Evolutionary conservation across 2,113 vertebrate species (phyloP).

Genomic region (Lepus europaeus): DNA sequence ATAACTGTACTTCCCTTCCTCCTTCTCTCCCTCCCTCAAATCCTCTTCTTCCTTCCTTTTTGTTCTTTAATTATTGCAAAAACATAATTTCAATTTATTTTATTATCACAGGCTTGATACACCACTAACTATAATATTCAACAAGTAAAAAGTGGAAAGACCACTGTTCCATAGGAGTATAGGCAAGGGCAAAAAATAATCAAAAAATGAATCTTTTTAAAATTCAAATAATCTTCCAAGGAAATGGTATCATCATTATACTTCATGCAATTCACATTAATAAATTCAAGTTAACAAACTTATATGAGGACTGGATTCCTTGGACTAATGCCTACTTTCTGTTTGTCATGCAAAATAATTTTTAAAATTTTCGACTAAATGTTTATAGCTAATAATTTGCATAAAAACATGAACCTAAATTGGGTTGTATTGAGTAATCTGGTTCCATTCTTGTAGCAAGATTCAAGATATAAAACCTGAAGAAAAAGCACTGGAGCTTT

Average conservation of each 20-base stretch:
- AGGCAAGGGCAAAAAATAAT: no score
- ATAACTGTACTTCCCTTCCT: no score
- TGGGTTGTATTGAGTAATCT: constrained; percentile 59
- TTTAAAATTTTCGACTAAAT: constrained; percentile 43
- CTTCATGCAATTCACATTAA: constrained; percentile 11
- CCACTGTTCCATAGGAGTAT: no score
- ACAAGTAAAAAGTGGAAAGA: no score
- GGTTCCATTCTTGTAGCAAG: constrained; percentile 44
- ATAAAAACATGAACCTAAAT: constrained; percentile 56
- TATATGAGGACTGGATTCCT: neutral
- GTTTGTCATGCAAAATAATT: neutral
- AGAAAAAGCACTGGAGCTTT: constrained; percentile 12
- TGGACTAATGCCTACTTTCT: constrained; percentile 25
- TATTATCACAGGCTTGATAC: no score
- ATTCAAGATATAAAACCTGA: constrained; percentile 14
- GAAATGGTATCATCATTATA: neutral
- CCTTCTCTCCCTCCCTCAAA: no score
- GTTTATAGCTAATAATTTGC: constrained; percentile 58
- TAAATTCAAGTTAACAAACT: constrained; percentile 23
- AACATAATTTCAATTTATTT: no score
- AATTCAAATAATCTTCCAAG: neutral
- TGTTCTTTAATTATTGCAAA: no score
- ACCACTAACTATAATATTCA: no score
- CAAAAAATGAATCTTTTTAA: no score
- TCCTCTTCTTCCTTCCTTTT: no score